These are phyloP conservation scores for Melanotaenia duboulayi DNA, from an alignment of 2,113 vertebrate genomes.

Conservation along the genomic window DNA sequence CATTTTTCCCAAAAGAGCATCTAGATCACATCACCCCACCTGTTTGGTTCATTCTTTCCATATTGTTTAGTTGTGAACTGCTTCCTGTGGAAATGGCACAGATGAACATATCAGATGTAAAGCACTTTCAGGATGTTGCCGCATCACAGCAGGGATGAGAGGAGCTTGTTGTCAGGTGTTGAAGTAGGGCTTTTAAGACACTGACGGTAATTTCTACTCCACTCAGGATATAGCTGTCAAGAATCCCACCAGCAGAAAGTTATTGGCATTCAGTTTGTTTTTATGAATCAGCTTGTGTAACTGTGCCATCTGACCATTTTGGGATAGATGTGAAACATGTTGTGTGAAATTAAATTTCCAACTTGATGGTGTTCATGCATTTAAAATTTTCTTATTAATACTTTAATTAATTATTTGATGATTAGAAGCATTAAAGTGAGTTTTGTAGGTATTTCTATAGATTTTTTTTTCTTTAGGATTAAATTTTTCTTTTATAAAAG, in stretches of 20 bases:
- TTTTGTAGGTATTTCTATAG: not conserved
- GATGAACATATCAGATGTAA: constrained; percentile 52
- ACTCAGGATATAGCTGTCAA: constrained; percentile 66
- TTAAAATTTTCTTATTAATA: not conserved
- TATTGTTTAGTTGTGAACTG: constrained; percentile 24
- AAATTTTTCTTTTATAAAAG: not conserved
- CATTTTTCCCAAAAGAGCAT: constrained; percentile 12
- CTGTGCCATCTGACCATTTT: constrained; percentile 14
- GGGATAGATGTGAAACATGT: not conserved
- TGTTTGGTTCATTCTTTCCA: constrained; percentile 11
- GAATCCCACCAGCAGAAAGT: constrained; percentile 35
- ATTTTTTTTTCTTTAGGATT: not conserved
- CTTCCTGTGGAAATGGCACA: constrained; percentile 34
- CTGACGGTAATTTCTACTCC: constrained; percentile 42
- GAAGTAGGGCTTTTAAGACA: constrained; percentile 51
- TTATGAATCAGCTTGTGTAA: constrained; percentile 28
- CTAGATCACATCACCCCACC: constrained; percentile 12
- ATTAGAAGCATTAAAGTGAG: not conserved
- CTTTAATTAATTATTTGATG: not conserved
- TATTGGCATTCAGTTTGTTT: constrained; percentile 29
- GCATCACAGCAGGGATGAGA: constrained; percentile 64
- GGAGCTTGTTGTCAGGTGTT: constrained; percentile 62
- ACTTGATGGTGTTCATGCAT: not conserved
- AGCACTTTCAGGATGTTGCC: constrained; percentile 50
- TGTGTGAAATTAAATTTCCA: not conserved